phyloP scores from a whole-genome alignment of 2,888 invertebrate species.

The Dolichopus griseipennis region DNA sequence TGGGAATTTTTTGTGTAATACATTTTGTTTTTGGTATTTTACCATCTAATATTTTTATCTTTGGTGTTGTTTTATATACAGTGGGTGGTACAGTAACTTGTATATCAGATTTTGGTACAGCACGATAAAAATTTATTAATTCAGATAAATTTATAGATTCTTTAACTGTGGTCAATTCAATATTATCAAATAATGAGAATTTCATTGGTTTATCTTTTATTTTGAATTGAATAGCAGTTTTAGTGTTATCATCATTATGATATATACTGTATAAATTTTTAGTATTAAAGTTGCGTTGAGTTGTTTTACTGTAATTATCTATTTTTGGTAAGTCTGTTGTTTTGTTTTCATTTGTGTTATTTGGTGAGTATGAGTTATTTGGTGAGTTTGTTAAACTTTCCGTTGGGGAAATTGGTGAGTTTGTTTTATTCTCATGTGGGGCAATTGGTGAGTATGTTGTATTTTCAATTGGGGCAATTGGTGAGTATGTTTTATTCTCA shows the following conservation, averaged over 20 bases:
- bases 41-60: background rate
- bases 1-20: background rate
- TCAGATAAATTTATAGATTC: background rate
- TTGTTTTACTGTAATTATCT: too few species aligned
- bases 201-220: background rate
- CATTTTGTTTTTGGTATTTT: background rate
- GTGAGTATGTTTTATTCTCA: too few species aligned
- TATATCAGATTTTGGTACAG: background rate
- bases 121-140: background rate
- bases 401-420: too few species aligned
- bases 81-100: background rate
- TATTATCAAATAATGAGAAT: background rate
- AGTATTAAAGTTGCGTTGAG: too few species aligned
- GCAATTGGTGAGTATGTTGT: too few species aligned
- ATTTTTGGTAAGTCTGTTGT: background rate
- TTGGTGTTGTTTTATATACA: background rate
- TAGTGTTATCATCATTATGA: background rate
- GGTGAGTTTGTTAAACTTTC: too few species aligned
- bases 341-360: background rate
- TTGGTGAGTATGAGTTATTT: too few species aligned
- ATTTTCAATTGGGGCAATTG: too few species aligned
- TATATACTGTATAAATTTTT: background rate
- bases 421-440: too few species aligned
- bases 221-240: background rate
- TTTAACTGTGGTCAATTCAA: background rate